phyloP scores from a whole-genome alignment of 2,797 vertebrate genomes.

The Lagocephalus sceleratus region DNA sequence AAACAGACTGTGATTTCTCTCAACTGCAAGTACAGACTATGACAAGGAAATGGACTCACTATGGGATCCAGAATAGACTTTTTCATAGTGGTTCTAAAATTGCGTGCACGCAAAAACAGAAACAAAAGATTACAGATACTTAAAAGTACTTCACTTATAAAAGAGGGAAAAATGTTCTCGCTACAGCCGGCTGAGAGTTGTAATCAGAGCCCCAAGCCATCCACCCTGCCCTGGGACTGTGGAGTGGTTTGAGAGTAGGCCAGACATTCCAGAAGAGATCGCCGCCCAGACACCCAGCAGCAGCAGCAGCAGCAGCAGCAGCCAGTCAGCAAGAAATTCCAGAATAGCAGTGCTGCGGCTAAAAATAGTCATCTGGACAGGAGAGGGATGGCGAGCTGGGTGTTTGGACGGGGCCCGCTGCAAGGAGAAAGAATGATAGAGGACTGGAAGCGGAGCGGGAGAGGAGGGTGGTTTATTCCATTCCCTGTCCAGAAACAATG shows the following conservation, averaged over 20 bases:
- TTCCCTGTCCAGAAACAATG: constrained; percentile 73
- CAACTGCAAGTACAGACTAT: too few relatives aligned
- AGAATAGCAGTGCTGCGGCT: constrained; percentile 87
- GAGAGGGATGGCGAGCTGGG: constrained; percentile 56
- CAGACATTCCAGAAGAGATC: constrained; percentile 95
- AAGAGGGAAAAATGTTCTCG: constrained; percentile 2
- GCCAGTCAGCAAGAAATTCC: constrained; percentile 91
- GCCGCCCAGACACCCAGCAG: constrained; percentile 87
- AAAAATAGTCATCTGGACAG: constrained; percentile 76
- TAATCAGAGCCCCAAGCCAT: constrained; percentile 80
- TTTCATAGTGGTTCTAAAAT: too few relatives aligned
- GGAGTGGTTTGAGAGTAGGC: constrained; percentile 88
- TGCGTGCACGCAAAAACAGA: background rate
- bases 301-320: constrained; percentile 83
- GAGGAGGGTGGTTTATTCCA: constrained; percentile 64
- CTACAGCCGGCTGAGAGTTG: constrained; percentile 58
- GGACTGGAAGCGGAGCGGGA: constrained; percentile 58
- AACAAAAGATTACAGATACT: constrained; percentile 1
- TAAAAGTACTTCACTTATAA: background rate
- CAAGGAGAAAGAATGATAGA: constrained; percentile 62
- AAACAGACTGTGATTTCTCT: too few relatives aligned
- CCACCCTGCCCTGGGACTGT: constrained; percentile 80
- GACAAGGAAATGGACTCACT: too few relatives aligned
- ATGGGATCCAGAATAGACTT: too few relatives aligned
- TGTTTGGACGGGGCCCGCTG: constrained; percentile 37